Conservation (phyloP, 2,888 invertebrate genomes). For the Chrysolina haemoptera region DNA sequence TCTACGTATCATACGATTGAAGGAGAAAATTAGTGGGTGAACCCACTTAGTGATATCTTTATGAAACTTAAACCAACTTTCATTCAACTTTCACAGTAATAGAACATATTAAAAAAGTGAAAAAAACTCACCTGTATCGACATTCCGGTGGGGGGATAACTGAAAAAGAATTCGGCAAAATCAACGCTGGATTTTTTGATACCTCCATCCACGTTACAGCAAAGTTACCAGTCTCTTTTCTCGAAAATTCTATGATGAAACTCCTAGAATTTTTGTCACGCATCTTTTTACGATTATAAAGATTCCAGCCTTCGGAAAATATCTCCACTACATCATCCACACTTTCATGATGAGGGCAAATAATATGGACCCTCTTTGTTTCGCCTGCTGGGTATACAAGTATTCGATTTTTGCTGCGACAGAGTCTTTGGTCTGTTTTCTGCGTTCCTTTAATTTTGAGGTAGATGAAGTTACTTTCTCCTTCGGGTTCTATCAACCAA, state of each 20-base stretch:
- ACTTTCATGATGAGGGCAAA: constrained; percentile 75
- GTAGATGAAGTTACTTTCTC: constrained; percentile 80
- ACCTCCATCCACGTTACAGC: constrained; percentile 86
- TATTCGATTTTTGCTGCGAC: constrained; percentile 80
- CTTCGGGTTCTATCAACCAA: constrained; percentile 85
- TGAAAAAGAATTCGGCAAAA: constrained; percentile 69
- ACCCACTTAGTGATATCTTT: too few relatives aligned
- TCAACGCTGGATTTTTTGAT: constrained; percentile 77
- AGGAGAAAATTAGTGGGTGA: too few relatives aligned
- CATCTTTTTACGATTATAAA: constrained; percentile 70
- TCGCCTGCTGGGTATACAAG: constrained; percentile 81
- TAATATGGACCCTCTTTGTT: constrained; percentile 75
- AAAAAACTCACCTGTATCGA: constrained; percentile 75
- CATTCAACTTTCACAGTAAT: too few relatives aligned
- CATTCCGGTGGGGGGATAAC: constrained; percentile 78
- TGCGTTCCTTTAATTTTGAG: constrained; percentile 78
- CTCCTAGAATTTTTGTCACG: constrained; percentile 73
- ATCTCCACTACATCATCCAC: constrained; percentile 75
- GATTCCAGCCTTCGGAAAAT: constrained; percentile 77
- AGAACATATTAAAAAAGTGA: neutral
- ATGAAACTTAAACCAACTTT: too few relatives aligned
- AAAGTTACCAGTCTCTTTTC: constrained; percentile 82
- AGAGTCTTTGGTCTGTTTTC: constrained; percentile 70
- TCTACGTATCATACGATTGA: too few relatives aligned
- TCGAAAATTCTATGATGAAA: constrained; percentile 83